These are phyloP conservation scores for Elephas maximus DNA, from an alignment of 2,113 vertebrate species.

Conservation along the genomic window DNA sequence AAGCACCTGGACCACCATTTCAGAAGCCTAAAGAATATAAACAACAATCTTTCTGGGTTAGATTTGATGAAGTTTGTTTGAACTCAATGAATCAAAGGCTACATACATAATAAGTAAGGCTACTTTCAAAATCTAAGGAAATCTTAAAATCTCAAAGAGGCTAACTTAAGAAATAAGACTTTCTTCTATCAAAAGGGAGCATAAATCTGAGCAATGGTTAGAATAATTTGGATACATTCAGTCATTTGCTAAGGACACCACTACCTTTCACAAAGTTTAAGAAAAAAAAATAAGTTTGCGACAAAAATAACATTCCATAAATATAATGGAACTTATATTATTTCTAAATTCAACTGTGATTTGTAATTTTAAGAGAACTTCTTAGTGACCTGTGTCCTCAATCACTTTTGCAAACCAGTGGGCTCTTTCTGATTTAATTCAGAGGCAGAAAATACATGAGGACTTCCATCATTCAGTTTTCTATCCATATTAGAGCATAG, in stretches of 20 bases:
- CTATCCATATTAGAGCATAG: slow-evolving; percentile 61
- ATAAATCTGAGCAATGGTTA: slow-evolving; percentile 23
- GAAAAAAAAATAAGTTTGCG: slow-evolving; percentile 43
- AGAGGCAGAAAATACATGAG: slow-evolving; percentile 71
- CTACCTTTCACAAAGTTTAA: slow-evolving; percentile 71
- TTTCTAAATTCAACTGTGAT: slow-evolving; percentile 74
- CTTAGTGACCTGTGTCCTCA: slow-evolving; percentile 74
- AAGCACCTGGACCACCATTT: slow-evolving; percentile 10
- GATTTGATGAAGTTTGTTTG: neutral
- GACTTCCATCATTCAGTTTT: slow-evolving; percentile 63
- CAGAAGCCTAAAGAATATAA: slow-evolving; percentile 20
- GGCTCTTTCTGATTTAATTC: slow-evolving; percentile 76
- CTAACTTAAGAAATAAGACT: slow-evolving; percentile 26
- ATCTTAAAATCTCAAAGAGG: neutral
- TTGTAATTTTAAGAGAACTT: slow-evolving; percentile 78
- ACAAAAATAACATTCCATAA: slow-evolving; percentile 76
- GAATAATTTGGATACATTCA: slow-evolving; percentile 7
- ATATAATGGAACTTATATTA: slow-evolving; percentile 60
- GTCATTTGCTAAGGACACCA: slow-evolving; percentile 62
- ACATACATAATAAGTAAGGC: neutral
- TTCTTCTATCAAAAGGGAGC: slow-evolving; percentile 11
- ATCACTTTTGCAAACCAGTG: slow-evolving; percentile 75
- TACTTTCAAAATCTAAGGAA: slow-evolving; percentile 30
- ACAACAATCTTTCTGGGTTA: neutral
- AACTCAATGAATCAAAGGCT: neutral